Evolutionary conservation across 53 echinoderm and acorn worm genomes (phyloP), one percentile per base, ranked within the genome.

Genomic region (Henricia sp.): DNA sequence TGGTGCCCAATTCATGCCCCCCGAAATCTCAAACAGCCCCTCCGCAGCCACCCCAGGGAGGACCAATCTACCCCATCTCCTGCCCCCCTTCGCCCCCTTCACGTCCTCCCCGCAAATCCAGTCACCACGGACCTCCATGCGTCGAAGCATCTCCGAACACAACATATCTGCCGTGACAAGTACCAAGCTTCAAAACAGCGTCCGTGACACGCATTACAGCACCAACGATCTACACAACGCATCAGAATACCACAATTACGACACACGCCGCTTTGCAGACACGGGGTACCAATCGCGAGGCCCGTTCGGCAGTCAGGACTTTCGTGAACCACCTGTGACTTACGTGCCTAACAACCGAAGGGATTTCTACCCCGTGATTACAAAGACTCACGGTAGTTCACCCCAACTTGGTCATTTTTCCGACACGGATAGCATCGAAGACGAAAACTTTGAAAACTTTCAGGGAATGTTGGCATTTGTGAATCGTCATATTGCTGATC

Each of bases 391-490:
- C 26, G 71, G 50, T 32, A n/a, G 46, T 3, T 64, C 64, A 2
- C 63, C 48, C 8, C 19, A 3, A 14, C 80, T 80, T 0, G 80
- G 80, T 2, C 80, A 80, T 40, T 80, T 80, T 64, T 80, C 80
- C 3, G 86, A 87, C 26, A 40, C 76, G 1, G 80, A 80, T 50
- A 80, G 80, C 13, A 24, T 1, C 0, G 85, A 93, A 39, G 84
- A 87, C 1, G 56, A 80, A 27, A 75, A 89, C 20, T 77, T 90
- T 13, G 63, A 84, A 67, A 85, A 94, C 0, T 94, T 97, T 39
- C 92, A 94, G 64, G 88, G 87, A 16, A 97, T 97, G 94, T 64
- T 94, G 58, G 80, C 74, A 21, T 87, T 82, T 20, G 97, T 92
- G 24, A 97, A 97, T 54, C 77, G 69, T 17, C 85, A 92, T 72